Evolutionary conservation across 2,888 invertebrate species (phyloP), one percentile per base, ranked within the genome.

Genomic region (Microctonus hyperodae): DNA sequence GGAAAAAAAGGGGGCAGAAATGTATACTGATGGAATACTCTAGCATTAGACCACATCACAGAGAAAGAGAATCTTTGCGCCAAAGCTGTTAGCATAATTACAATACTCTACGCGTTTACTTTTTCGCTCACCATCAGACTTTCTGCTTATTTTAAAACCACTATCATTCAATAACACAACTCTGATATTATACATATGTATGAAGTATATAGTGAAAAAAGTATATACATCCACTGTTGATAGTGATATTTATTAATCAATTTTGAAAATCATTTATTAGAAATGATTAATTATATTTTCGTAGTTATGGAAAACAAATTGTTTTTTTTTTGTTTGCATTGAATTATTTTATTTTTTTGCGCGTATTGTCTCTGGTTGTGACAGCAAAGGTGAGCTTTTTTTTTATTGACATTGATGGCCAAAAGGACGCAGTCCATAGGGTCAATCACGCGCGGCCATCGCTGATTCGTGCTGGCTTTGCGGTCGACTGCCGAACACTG

Each of bases 71-170:
- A 23, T 25, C 23, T 13, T 23, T 25, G 23, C 25, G 23, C 51
- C 51, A 25, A 79, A 79, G 83, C 83, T 83, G 80, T 83, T 83
- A 83, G 83, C 82, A 82, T 83, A 83, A 83, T 83, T 83, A 83
- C 81, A 82, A 83, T 83, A 82, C 82, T 68, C 78, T 79, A 77
- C 65, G 77, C 76, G 79, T 78, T 78, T 78, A 74, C 76, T 74
- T 75, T 77, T 16, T 76, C 76, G 79, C 78, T 78, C 78, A 74
- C 76, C 74, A 75, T 76, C 76, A 79, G 79, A 81, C 80, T 81
- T 80, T 80, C 78, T 79, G 80, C 79, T 82, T 82, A 82, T 82
- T 81, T 82, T 73, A 75, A 76, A 76, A 74, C 65, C 68, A 33
- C 64, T 59, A 63, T 59, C n/a, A n/a, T n/a, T n/a, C n/a, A n/a